These are phyloP conservation scores for Apomyelois bistriatella DNA, from an alignment of 2,888 invertebrate genomes.

Conservation along the genomic window DNA sequence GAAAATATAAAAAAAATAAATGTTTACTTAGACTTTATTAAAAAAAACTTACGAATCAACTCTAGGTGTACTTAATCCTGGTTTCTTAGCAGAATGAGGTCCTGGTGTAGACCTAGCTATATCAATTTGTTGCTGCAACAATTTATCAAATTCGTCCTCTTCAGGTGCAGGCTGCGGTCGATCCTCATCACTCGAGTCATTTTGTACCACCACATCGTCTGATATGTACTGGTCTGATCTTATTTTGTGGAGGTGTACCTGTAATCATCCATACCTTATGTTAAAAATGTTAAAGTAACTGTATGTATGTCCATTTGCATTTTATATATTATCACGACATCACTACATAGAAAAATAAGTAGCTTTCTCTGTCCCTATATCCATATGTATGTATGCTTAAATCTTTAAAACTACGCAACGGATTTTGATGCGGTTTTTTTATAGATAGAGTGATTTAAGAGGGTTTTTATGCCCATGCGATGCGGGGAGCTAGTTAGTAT, in stretches of 20 bases:
- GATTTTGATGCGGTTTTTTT: too few species aligned
- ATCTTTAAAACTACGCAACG: too few species aligned
- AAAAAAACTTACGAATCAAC: slow-evolving; percentile 23
- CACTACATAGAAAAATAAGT: too few species aligned
- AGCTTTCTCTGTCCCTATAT: too few species aligned
- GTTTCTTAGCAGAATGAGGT: slow-evolving; percentile 44
- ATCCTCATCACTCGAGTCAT: slow-evolving; percentile 71
- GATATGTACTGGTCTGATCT: slow-evolving; percentile 80
- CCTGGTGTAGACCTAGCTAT: slow-evolving; percentile 70
- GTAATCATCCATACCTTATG: too few species aligned
- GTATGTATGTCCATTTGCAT: too few species aligned
- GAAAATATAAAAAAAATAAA: neutral
- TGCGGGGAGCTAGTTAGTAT: too few species aligned
- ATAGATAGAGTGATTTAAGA: too few species aligned
- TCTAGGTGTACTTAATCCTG: slow-evolving; percentile 28
- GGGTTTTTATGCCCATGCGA: too few species aligned
- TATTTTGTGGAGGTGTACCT: slow-evolving; percentile 84
- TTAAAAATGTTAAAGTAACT: too few species aligned
- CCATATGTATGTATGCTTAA: too few species aligned
- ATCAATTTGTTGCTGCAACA: slow-evolving; percentile 83
- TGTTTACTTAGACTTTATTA: neutral
- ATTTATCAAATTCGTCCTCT: slow-evolving; percentile 82
- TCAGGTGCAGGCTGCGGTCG: slow-evolving; percentile 45
- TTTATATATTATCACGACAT: too few species aligned
- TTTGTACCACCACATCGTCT: slow-evolving; percentile 62